Evolutionary conservation across 2,113 vertebrate genomes (phyloP).

Genomic region (Hystrix cristata): DNA sequence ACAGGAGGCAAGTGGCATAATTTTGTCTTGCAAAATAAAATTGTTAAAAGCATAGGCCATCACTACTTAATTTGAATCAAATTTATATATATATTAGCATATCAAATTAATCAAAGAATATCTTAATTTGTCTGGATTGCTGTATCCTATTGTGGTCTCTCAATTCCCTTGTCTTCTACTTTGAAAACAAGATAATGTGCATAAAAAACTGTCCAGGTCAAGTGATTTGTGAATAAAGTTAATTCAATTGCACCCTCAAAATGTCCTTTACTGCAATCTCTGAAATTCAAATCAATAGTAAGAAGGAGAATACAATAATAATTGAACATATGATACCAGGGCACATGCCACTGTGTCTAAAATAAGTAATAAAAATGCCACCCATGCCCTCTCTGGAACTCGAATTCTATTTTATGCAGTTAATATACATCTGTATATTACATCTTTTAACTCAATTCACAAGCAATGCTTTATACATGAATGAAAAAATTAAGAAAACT

Average conservation of each 20-base stretch:
- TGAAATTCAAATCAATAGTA: constrained; percentile 63
- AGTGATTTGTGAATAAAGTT: background rate
- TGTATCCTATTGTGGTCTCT: background rate
- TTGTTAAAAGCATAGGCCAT: background rate
- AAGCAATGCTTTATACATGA: constrained; percentile 21
- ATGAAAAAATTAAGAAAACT: constrained; percentile 54
- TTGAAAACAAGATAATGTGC: background rate
- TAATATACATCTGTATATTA: background rate
- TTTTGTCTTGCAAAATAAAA: constrained; percentile 58
- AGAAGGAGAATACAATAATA: background rate
- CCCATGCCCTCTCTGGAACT: constrained; percentile 19
- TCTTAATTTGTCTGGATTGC: background rate
- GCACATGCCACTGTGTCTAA: constrained; percentile 53
- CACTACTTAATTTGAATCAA: background rate
- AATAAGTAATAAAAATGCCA: constrained; percentile 59
- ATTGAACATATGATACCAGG: background rate
- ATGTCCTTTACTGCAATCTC: constrained; percentile 20
- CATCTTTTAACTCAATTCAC: constrained; percentile 31
- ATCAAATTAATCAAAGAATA: constrained; percentile 48
- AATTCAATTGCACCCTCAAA: background rate
- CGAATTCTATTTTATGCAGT: background rate
- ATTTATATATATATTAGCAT: background rate
- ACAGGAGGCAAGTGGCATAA: constrained; percentile 59
- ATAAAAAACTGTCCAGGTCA: background rate
- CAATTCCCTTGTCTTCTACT: background rate